Evolutionary conservation across 1,140 invertebrate genomes (phyloP).

Genomic region (Ceratoteleas bidentatus): DNA sequence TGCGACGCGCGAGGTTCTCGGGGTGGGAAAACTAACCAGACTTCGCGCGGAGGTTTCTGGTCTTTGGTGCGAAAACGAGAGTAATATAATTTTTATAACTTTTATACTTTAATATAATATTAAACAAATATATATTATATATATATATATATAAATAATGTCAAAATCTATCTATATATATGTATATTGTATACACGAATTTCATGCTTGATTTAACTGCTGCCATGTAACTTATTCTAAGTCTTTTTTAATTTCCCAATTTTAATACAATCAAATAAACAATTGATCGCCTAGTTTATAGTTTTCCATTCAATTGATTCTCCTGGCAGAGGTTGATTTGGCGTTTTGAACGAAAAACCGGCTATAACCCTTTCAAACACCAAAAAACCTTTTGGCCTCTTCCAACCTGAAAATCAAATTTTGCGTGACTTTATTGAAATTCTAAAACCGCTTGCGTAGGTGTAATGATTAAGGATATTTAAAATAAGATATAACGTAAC

Average conservation of each 20-base stretch:
- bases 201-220: constrained; percentile 45
- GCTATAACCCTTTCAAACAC: no score
- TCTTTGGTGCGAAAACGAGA: constrained; percentile 26
- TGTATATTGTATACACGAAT: constrained; percentile 13
- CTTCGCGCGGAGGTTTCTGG: constrained; percentile 11
- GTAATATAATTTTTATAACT: constrained; percentile 50
- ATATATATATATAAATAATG: constrained; percentile 7
- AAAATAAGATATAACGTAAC: constrained; percentile 32
- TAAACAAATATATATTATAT: constrained; percentile 26
- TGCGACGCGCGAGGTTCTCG: background rate
- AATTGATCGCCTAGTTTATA: constrained; percentile 23
- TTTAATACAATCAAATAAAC: no score
- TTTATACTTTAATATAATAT: constrained; percentile 48
- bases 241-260: background rate
- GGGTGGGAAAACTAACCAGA: no score
- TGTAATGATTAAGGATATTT: constrained; percentile 30
- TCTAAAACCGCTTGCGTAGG: constrained; percentile 44
- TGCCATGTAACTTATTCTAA: constrained; percentile 36
- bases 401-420: constrained; percentile 50
- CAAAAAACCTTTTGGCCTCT: constrained; percentile 23
- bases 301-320: constrained; percentile 9
- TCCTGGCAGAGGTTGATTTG: constrained; percentile 29
- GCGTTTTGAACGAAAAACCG: constrained; percentile 5
- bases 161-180: no score
- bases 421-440: constrained; percentile 40